Evolutionary conservation across 2,113 vertebrate genomes (phyloP), one percentile per base, ranked within the genome.

Genomic region (Cromileptes altivelis): DNA sequence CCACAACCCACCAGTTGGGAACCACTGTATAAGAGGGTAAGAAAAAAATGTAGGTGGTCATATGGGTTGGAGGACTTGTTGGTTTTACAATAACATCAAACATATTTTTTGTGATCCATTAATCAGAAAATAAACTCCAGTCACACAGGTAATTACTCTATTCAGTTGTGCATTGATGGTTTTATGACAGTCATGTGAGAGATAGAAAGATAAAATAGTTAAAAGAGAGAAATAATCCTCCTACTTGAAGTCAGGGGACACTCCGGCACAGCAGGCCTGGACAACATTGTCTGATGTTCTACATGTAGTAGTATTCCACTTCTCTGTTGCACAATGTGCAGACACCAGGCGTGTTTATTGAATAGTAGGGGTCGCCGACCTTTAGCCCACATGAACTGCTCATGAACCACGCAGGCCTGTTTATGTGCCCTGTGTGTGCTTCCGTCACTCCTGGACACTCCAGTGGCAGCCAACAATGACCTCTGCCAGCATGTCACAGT

Each of bases 401-500:
- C 71, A 53, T 80, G 56, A 79, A 64, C 64, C 4, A 2, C 79
- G 61, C 17, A 65, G 76, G n/a, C 50, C 73, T 85, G 75, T 75
- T 84, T 78, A 58, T 74, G 63, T 78, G 63, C 58, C 68, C 68
- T 56, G 27, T 33, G 60, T 76, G 70, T 70, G 62, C 47, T 6
- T 76, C 72, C 6, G 15, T 81, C 73, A 81, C 77, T 87, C 61
- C 37, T 17, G 78, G 73, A 89, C 85, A 76, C 76, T 76, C 25
- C 70, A 37, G 30, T 79, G 72, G 75, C 82, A 84, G 69, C 73
- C 61, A 61, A 50, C 80, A 73, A 79, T 79, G 86, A 90, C 89
- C 93, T 74, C 78, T 82, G 76, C 71, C 70, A 90, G 81, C 53
- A 69, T 78, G 88, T 85, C 84, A 77, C 63, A 81, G 81, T 82